phyloP scores from a whole-genome alignment of 1,140 invertebrate genomes.

The Zaprionus davidi region DNA sequence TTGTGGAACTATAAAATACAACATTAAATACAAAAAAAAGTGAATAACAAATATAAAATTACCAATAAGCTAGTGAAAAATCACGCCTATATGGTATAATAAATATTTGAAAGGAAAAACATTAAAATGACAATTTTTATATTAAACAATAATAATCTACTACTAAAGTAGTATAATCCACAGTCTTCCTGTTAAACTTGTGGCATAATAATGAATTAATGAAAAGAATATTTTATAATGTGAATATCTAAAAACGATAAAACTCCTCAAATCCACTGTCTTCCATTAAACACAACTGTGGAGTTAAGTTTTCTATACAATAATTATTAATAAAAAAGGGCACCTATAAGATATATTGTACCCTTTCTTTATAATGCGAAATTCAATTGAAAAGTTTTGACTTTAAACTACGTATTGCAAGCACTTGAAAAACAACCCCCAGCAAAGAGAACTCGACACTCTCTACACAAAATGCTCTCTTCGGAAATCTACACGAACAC shows the following conservation, averaged over 20 bases:
- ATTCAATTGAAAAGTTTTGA: conserved; percentile 13
- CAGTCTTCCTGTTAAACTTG: conserved; percentile 5
- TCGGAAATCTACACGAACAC: conserved; percentile 72
- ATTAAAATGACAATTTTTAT: neutral
- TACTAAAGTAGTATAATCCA: conserved; percentile 4
- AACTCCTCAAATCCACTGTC: neutral
- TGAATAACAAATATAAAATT: neutral
- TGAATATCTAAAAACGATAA: neutral
- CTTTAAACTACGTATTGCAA: neutral
- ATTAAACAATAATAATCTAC: neutral
- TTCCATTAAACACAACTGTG: conserved; percentile 1
- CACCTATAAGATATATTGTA: no score
- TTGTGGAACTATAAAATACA: neutral
- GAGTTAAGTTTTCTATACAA: neutral
- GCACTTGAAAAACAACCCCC: conserved; percentile 17
- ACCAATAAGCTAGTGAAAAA: neutral
- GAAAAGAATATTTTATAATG: neutral
- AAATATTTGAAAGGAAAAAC: neutral
- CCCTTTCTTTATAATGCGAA: neutral
- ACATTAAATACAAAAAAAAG: neutral
- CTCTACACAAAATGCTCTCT: conserved; percentile 60
- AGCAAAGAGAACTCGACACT: neutral
- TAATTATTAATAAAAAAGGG: no score
- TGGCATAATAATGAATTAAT: conserved; percentile 9
- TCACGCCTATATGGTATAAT: neutral